phyloP scores from a whole-genome alignment of 2,797 vertebrate species.

The Micromesistius poutassou region DNA sequence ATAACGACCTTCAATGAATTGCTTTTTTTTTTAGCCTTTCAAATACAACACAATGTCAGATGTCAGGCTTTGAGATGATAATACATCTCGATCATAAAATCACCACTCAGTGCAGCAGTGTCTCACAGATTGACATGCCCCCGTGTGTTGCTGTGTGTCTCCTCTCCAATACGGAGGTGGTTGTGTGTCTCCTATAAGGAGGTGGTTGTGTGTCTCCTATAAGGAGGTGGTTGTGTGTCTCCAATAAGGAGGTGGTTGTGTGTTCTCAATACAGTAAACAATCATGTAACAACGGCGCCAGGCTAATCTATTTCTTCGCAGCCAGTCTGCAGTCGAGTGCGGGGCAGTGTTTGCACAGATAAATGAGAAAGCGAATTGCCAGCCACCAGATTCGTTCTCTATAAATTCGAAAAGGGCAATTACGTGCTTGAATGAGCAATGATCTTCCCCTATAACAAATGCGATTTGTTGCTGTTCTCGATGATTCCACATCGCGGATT shows the following conservation, averaged over 20 bases:
- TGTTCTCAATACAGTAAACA: background rate
- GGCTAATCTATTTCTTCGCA: background rate
- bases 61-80: too few species aligned
- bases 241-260: background rate
- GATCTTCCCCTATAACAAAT: conserved; percentile 22
- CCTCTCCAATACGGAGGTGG: too few species aligned
- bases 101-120: background rate
- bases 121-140: background rate
- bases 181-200: too few species aligned
- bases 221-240: too few species aligned
- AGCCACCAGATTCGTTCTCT: conserved; percentile 27
- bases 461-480: background rate
- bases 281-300: background rate
- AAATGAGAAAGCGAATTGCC: conserved; percentile 21
- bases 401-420: conserved; percentile 32
- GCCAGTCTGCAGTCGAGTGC: background rate
- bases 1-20: too few species aligned
- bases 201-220: too few species aligned
- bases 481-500: background rate
- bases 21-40: background rate
- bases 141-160: background rate
- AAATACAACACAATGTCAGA: background rate
- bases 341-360: conserved; percentile 3
- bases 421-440: conserved; percentile 32
- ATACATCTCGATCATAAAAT: background rate